Evolutionary conservation across 2,888 invertebrate genomes (phyloP), one percentile per base, ranked within the genome.

Genomic region (Brachynemurus nebulosus): DNA sequence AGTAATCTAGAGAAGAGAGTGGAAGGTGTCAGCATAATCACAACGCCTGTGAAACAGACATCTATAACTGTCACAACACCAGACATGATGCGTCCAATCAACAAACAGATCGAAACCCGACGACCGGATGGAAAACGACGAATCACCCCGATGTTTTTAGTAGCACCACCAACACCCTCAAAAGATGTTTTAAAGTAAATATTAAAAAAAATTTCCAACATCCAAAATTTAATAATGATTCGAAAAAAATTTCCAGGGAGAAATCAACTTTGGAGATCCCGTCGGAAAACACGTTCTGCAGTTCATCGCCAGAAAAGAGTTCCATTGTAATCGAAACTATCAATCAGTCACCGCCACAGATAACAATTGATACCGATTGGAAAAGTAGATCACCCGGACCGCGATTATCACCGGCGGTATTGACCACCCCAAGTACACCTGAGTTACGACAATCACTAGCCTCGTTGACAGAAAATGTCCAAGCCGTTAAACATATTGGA

Each of bases 101-200:
- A 81, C 66, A 83, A 91, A 53, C 95, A 96, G 72, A 88, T 93
- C 17, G 95, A 96, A 68, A 92, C 90, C 0, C 74, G 89, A 50
- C 86, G 92, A 3, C 84, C 91, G 1, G 95, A 96, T 66, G 98
- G 97, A 23, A 86, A 90, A 64, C 70, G 97, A 34, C 73, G 97
- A 49, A 98, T 98, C 52, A 97, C 95, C 6, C 97, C 97, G 0
- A 89, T 97, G 66, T 92, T 91, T 61, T 81, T 97, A 55, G 88
- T 91, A 16, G 50, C 59, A 5, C 52, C 52, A 3, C 53, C 57
- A 12, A 51, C 55, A 6, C 50, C 52, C 25, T 47, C 73, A 42
- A 66, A 68, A 30, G 45, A 45, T 44, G n/a, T 42, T 19, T 19
- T 19, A 33, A 20, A 36, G 34, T 44, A 17, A 27, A 27, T 39